Evolutionary conservation across 30 jellyfish, hydroid and myxozoan genomes (phyloP).

Genomic region (Pseudorhiza aurosa): DNA sequence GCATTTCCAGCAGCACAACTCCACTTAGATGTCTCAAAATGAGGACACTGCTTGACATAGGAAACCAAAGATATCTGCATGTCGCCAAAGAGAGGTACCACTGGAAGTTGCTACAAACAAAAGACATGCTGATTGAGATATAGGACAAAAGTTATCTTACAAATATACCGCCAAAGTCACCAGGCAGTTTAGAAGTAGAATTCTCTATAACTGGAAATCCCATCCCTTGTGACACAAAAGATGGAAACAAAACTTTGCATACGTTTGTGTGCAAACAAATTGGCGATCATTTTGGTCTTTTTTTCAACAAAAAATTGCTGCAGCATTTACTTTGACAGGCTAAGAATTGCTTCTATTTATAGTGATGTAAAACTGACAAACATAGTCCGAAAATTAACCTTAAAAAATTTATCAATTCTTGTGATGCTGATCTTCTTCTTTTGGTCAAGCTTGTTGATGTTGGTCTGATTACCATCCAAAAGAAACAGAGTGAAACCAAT

Average conservation of each 20-base stretch:
- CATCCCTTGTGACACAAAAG: too few species aligned
- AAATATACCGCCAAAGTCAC: too few species aligned
- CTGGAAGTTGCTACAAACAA: constrained; percentile 86
- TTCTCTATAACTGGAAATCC: too few species aligned
- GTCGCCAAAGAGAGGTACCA: constrained; percentile 97
- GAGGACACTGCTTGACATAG: constrained; percentile 91
- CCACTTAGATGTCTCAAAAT: constrained; percentile 88
- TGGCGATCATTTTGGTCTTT: neutral
- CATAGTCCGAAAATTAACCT: constrained; percentile 36
- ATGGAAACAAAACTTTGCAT: neutral
- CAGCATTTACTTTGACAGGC: too few species aligned
- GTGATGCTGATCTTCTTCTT: constrained; percentile 85
- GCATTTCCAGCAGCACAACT: constrained; percentile 97
- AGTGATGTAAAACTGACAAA: neutral
- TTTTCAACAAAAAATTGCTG: too few species aligned
- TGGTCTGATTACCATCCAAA: constrained; percentile 88
- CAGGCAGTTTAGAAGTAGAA: too few species aligned
- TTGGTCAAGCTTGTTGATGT: constrained; percentile 94
- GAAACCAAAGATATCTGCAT: constrained; percentile 91
- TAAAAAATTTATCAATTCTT: constrained; percentile 92
- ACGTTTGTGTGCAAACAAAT: too few species aligned
- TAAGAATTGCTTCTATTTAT: neutral
- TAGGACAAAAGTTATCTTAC: too few species aligned
- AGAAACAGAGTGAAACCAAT: constrained; percentile 93
- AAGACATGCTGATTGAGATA: neutral